These are phyloP conservation scores for Triplophysa yarkandensis DNA, from an alignment of 2,797 vertebrate genomes.

Conservation along the genomic window DNA sequence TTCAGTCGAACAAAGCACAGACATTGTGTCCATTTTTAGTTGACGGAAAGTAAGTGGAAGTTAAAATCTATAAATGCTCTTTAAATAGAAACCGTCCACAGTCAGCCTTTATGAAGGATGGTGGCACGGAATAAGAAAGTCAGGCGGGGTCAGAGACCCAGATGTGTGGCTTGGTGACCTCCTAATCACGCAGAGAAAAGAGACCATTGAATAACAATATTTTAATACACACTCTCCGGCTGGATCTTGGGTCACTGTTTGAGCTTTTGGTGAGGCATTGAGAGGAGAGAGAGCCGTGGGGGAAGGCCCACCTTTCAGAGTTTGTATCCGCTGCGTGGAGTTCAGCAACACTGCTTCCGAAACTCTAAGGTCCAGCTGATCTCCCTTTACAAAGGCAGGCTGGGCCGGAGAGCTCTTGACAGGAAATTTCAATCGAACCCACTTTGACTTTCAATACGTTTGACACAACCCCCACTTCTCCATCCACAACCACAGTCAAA, in stretches of 20 bases:
- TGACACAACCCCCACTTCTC: slow-evolving; percentile 35
- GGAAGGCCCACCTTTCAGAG: slow-evolving; percentile 83
- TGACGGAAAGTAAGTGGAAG: slow-evolving; percentile 73
- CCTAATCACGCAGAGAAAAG: slow-evolving; percentile 87
- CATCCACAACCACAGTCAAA: neutral
- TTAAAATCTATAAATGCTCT: slow-evolving; percentile 68
- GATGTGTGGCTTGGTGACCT: slow-evolving; percentile 85
- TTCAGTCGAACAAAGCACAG: slow-evolving; percentile 69
- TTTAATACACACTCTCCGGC: slow-evolving; percentile 80
- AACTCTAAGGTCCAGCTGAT: slow-evolving; percentile 81
- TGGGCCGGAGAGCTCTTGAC: slow-evolving; percentile 82
- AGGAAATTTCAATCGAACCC: slow-evolving; percentile 85
- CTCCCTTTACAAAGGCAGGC: slow-evolving; percentile 79
- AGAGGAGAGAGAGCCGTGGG: slow-evolving; percentile 65
- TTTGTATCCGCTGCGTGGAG: slow-evolving; percentile 79
- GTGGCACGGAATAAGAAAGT: slow-evolving; percentile 87
- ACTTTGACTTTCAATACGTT: slow-evolving; percentile 64
- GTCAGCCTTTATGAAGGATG: slow-evolving; percentile 88
- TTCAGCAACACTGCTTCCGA: slow-evolving; percentile 73
- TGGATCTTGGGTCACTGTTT: slow-evolving; percentile 72
- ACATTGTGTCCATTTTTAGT: slow-evolving; percentile 77
- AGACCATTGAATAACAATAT: slow-evolving; percentile 93
- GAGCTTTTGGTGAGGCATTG: slow-evolving; percentile 77
- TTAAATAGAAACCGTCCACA: slow-evolving; percentile 90
- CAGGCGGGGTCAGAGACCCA: slow-evolving; percentile 87